Conservation (phyloP, 1,140 invertebrate genomes). For the Brachionus koreanus region DNA sequence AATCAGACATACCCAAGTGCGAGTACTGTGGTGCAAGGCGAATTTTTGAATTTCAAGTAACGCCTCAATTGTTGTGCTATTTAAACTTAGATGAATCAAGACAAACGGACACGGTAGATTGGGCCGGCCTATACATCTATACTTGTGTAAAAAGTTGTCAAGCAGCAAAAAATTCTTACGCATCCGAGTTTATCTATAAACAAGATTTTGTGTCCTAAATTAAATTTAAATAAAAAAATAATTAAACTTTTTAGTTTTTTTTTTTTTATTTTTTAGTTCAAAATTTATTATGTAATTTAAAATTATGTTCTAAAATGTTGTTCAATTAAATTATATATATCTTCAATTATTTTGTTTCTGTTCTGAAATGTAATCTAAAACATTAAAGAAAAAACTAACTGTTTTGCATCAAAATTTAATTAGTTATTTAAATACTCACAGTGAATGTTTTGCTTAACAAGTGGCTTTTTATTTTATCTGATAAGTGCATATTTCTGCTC, state of each 20-base stretch:
- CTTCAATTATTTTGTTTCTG: neutral
- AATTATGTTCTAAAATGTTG: neutral
- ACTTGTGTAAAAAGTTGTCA: slow-evolving; percentile 76
- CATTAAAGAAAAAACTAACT: neutral
- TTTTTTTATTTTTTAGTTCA: neutral
- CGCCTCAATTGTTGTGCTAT: slow-evolving; percentile 80
- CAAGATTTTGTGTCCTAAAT: slow-evolving; percentile 68
- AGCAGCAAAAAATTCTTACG: slow-evolving; percentile 64
- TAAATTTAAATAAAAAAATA: slow-evolving; percentile 23
- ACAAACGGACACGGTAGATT: slow-evolving; percentile 73
- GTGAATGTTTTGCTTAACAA: neutral
- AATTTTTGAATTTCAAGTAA: slow-evolving; percentile 87
- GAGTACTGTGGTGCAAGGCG: slow-evolving; percentile 69
- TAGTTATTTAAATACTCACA: neutral
- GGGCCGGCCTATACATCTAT: slow-evolving; percentile 79
- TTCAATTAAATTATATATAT: neutral
- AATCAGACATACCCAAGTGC: slow-evolving; percentile 69
- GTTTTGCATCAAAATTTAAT: neutral
- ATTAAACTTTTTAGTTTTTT: neutral
- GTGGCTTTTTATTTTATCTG: slow-evolving; percentile 25
- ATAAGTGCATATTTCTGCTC: neutral
- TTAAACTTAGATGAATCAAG: slow-evolving; percentile 66
- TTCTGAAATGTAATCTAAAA: slow-evolving; percentile 19
- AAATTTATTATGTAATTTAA: neutral
- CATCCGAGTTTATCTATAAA: slow-evolving; percentile 77